Base-by-base conservation (phyloP, 2,797 vertebrate species). In the Platyrinchus mystaceus region DNA sequence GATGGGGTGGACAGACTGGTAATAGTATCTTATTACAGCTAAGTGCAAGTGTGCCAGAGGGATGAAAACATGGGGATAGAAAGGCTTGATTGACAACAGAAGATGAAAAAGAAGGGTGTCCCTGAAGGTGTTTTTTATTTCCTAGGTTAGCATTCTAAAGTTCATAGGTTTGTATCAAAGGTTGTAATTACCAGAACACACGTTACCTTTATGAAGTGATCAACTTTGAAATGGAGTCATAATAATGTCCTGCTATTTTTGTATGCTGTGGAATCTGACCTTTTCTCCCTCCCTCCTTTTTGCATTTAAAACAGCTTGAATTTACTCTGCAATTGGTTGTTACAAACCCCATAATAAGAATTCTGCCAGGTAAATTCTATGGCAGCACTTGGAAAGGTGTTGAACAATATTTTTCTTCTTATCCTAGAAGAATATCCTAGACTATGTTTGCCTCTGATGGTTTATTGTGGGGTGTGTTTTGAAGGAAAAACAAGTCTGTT, bases 191-290 rank as follows among this genome's bases (percentile, higher is more conserved):
- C 59, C 63, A 14, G 55, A 88, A 37, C 39, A 82, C n/a, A 16
- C 3, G 2, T 73, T 76, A 43, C 30, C 50, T 36, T 76, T 76
- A 47, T 10, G 64, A 76, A 78, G 39, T 73, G 56, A 89, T 90
- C 59, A 74, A 14, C 74, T 94, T 84, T 46, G 79, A 76, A 66
- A 79, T 70, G 70, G 83, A 82, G 71, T 84, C 36, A 27, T 91
- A 80, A 91, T 93, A 47, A 60, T 16, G 22, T 86, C 39, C 73
- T 85, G 81, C 83, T 94, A 14, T 34, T 92, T 94, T 76, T 73
- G 34, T 58, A 12, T 0, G 0, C 60, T 30, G 36, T 69, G 77
- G 22, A 94, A 59, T 84, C 79, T 94, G 95, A 95, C 87, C 82
- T 91, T 91, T 96, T 66, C 55, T 90, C 23, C 47, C 74, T 69